Evolutionary conservation across 2,888 invertebrate species (phyloP), one percentile per base, ranked within the genome.

Genomic region (Dryomyza anilis): DNA sequence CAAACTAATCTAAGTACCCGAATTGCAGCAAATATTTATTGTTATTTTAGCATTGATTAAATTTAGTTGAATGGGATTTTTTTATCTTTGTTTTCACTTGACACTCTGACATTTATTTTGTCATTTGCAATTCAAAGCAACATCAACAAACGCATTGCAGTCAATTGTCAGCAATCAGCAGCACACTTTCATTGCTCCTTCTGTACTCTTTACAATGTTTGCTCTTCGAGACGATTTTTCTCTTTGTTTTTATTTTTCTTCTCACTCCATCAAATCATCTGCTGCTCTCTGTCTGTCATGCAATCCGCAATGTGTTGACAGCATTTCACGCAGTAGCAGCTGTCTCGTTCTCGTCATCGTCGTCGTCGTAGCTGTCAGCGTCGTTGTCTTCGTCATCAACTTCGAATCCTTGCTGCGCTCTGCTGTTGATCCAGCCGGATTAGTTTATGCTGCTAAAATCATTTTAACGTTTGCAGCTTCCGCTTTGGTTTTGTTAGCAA

Each of bases 61-160:
- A 29, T 19, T 10, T 21, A 53, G 19, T 19, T 53, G 30, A 53
- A 29, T 29, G 30, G 30, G 21, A 53, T 33, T 21, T 19, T 53
- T 53, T 30, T 29, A 30, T 21, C 25, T 30, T 12, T 53, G 30
- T 30, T 53, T 10, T 53, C 12, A 12, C 30, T 30, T 53, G 53
- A 19, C 30, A 12, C 30, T 30, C 19, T 30, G 1, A 39, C 16
- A 16, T 16, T n/a, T 43, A 19, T 6, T 8, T 1, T 43, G 43
- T 57, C 57, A 29, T 27, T 57, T n/a, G 43, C 57, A 45, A 27
- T 57, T 57, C 57, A 57, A 21, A 57, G 57, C 43, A 16, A 43
- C n/a, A n/a, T n/a, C 16, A 16, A 39, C 43, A 23, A 36, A 56
- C 43, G 56, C 56, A 56, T 36, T 36, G 56, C 56, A 56, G 29